phyloP scores from a whole-genome alignment of 2,113 vertebrate species.

The Crotalus helleri region DNA sequence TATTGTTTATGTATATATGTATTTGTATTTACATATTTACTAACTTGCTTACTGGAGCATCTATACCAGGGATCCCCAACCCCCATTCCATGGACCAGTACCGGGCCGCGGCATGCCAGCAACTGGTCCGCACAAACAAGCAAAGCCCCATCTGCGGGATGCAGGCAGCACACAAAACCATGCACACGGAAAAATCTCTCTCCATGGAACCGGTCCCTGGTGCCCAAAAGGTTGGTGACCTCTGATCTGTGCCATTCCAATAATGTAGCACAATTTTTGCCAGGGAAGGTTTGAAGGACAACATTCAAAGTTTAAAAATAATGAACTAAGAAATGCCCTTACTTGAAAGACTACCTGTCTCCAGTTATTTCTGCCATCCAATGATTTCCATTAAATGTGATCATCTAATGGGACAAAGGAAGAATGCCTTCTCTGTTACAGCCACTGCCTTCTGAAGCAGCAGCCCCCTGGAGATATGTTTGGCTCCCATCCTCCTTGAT shows the following conservation, averaged over 20 bases:
- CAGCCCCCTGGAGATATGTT: neutral
- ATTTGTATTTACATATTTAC: neutral
- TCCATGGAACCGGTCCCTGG: no score
- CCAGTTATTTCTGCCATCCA: neutral
- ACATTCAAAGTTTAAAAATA: neutral
- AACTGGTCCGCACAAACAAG: no score
- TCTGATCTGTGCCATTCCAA: neutral
- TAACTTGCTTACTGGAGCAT: neutral
- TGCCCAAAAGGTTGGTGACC: no score
- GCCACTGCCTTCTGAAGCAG: neutral
- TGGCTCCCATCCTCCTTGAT: neutral
- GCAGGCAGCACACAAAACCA: no score
- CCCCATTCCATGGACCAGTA: no score
- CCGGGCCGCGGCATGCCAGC: no score
- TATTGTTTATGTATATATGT: no score
- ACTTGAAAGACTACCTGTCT: neutral
- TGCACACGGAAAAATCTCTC: no score
- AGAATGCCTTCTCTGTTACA: neutral
- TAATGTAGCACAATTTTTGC: neutral
- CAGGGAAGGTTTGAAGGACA: neutral
- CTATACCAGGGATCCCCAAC: neutral
- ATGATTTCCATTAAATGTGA: neutral
- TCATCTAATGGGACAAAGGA: neutral
- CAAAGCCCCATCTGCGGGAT: no score
- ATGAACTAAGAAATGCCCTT: neutral